Conservation (phyloP, 1,140 invertebrate species). For the Panagrolaimus sp. region DNA sequence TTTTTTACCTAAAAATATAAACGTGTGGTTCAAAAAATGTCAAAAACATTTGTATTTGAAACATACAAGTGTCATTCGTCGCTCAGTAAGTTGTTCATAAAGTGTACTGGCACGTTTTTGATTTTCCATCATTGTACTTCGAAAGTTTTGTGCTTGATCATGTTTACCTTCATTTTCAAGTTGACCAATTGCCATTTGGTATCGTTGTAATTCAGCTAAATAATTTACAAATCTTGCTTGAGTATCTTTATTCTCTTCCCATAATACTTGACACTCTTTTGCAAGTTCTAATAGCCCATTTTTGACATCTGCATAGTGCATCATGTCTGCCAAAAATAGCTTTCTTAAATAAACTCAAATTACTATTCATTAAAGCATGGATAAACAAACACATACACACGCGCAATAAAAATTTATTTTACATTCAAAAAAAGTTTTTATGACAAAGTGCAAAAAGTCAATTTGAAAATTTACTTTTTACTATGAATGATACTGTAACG, state of each 20-base stretch:
- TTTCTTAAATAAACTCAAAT: neutral
- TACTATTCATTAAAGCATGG: constrained; percentile 4
- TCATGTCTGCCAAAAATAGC: constrained; percentile 12
- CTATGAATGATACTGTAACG: neutral
- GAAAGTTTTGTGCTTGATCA: constrained; percentile 42
- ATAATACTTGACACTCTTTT: constrained; percentile 53
- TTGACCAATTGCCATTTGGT: constrained; percentile 47
- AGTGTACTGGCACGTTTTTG: constrained; percentile 41
- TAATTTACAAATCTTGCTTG: constrained; percentile 54
- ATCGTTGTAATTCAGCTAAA: constrained; percentile 46
- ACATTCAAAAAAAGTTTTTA: no score
- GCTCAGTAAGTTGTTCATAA: constrained; percentile 49
- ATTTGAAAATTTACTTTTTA: no score
- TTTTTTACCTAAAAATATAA: constrained; percentile 52
- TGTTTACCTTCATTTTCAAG: constrained; percentile 40
- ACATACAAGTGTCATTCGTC: constrained; percentile 39
- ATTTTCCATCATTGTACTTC: constrained; percentile 42
- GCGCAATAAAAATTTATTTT: neutral
- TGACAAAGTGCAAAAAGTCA: constrained; percentile 10
- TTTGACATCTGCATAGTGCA: constrained; percentile 27
- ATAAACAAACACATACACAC: constrained; percentile 14
- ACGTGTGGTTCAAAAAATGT: no score
- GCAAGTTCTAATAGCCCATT: constrained; percentile 25
- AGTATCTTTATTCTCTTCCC: constrained; percentile 57
- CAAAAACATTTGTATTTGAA: neutral